A percentile compares a stretch with the other conserved stretches of the same genome.
phyloP scores from a whole-genome alignment of 2,113 vertebrate species.

The Himantopus leucocephalus region DNA sequence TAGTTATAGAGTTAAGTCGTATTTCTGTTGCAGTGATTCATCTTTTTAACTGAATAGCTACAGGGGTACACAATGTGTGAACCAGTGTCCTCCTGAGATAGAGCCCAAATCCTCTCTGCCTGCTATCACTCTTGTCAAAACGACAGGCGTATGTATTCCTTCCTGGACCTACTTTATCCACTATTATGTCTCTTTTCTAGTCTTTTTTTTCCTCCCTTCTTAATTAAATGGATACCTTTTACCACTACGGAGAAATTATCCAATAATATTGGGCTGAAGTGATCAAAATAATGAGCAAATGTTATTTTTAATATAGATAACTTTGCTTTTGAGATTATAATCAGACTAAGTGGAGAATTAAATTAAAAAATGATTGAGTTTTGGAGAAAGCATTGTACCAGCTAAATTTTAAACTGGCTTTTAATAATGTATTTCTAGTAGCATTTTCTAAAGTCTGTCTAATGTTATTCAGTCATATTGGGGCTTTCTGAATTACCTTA shows the following conservation, averaged over 20 bases:
- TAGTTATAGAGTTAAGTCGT: neutral
- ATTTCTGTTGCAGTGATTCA: neutral
- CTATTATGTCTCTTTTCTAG: neutral
- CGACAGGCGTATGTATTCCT: accelerated
- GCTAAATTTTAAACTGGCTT: neutral
- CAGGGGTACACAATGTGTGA: too few species aligned
- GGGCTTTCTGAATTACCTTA: neutral
- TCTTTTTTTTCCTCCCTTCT: neutral
- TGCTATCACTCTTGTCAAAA: neutral
- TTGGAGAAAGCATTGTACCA: neutral
- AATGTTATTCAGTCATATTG: neutral
- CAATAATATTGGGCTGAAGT: neutral
- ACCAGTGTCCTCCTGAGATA: neutral
- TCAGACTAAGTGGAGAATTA: neutral
- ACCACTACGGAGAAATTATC: neutral
- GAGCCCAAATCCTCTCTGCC: neutral
- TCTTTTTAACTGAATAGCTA: neutral
- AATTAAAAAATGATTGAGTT: slow-evolving; percentile 3
- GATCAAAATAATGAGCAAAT: neutral
- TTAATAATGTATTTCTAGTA: neutral
- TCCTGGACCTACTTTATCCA: neutral
- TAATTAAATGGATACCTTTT: neutral
- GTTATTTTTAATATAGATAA: neutral
- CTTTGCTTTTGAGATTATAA: neutral
- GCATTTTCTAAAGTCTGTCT: neutral